phyloP scores from a whole-genome alignment of 2,113 vertebrate species.

The Atractosteus spatula region DNA sequence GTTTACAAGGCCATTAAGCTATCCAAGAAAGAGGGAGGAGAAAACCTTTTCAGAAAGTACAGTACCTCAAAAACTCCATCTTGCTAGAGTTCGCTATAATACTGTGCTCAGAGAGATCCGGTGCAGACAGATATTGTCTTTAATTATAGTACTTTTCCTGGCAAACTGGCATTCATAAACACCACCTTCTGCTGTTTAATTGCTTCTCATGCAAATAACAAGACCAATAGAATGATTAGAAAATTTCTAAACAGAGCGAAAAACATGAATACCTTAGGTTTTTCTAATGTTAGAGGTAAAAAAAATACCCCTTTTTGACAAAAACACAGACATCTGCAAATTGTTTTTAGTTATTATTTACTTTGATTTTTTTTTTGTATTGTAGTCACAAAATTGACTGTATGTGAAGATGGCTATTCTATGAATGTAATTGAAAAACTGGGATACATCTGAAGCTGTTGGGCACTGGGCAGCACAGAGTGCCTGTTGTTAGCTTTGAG shows the following conservation, averaged over 20 bases:
- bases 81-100: background rate
- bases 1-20: too few species aligned
- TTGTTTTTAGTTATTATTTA: too few species aligned
- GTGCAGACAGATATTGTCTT: background rate
- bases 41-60: too few species aligned
- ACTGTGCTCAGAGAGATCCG: background rate
- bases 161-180: background rate
- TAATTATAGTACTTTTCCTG: slow-evolving; percentile 8
- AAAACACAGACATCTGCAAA: too few species aligned
- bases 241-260: slow-evolving; percentile 1
- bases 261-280: background rate
- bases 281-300: background rate
- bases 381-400: too few species aligned
- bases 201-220: background rate
- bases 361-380: too few species aligned
- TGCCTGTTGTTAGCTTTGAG: too few species aligned
- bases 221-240: background rate
- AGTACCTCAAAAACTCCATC: background rate
- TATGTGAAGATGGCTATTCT: too few species aligned
- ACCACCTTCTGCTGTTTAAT: background rate
- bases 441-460: too few species aligned
- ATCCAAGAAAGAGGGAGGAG: too few species aligned
- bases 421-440: too few species aligned
- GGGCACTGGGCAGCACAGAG: too few species aligned
- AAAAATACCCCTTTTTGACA: background rate